Conservation (phyloP, 2,113 vertebrate genomes). For the Corythornis cristatus region DNA sequence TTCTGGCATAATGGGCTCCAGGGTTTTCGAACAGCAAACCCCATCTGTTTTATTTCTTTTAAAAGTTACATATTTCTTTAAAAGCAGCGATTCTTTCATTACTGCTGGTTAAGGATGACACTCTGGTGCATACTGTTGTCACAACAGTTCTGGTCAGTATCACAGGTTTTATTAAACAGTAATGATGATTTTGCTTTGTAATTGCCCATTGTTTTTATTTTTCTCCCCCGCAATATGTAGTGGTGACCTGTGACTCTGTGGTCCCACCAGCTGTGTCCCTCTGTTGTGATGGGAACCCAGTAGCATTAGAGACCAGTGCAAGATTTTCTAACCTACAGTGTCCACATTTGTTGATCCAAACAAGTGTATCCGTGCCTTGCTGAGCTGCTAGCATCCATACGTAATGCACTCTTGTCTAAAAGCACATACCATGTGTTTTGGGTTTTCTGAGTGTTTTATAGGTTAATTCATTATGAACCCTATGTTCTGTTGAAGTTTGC, state of each 20-base stretch:
- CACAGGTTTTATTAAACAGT: constrained; percentile 13
- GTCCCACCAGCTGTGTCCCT: not conserved
- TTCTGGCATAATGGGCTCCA: not conserved
- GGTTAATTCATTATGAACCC: not conserved
- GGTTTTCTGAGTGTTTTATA: not conserved
- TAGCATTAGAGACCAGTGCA: not conserved
- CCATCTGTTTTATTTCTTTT: not conserved
- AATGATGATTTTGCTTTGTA: constrained; percentile 20
- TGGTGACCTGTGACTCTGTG: not conserved
- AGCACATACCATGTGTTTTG: not conserved
- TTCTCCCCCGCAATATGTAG: not conserved
- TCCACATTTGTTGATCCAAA: not conserved
- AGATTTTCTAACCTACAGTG: not conserved
- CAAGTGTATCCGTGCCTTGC: not conserved
- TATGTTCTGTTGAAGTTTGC: not conserved
- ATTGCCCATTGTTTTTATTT: not conserved
- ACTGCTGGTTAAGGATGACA: not conserved
- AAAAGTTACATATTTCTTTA: not conserved
- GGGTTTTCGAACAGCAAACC: not conserved
- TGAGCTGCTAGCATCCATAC: not conserved
- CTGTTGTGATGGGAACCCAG: not conserved
- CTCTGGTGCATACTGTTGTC: not conserved
- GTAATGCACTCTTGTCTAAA: not conserved
- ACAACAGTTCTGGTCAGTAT: constrained; percentile 30
- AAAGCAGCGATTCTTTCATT: not conserved